phyloP scores from a whole-genome alignment of 1,140 invertebrate genomes.

The Trichonephila clavata region DNA sequence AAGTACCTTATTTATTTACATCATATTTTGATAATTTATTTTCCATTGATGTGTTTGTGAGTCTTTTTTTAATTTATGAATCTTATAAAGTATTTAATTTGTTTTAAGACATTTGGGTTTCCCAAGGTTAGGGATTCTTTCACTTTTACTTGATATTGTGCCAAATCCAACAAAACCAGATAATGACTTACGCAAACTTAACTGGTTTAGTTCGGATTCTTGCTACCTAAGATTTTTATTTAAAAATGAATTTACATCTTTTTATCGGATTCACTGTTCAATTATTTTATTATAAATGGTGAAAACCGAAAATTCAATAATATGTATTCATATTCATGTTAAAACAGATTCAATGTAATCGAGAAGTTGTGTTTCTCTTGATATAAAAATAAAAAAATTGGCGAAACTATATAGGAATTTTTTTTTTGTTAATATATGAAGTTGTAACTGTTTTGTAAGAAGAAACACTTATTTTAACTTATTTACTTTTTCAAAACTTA shows the following conservation, averaged over 20 bases:
- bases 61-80: neutral
- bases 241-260: no score
- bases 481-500: neutral
- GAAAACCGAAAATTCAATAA: no score
- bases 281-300: no score
- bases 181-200: neutral
- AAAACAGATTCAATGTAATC: neutral
- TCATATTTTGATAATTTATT: constrained; percentile 6
- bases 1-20: constrained; percentile 6
- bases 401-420: neutral
- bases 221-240: neutral
- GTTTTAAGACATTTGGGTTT: neutral
- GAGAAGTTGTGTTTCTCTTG: neutral
- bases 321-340: neutral
- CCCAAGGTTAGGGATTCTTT: neutral
- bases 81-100: neutral
- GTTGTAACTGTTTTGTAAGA: neutral
- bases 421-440: neutral
- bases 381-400: neutral
- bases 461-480: neutral
- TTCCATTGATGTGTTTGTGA: neutral
- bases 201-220: neutral
- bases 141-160: neutral
- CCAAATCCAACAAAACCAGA: constrained; percentile 12
- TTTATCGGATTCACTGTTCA: no score